Conservation (phyloP, 2,888 invertebrate genomes). For the Heterodera filipjevi region DNA sequence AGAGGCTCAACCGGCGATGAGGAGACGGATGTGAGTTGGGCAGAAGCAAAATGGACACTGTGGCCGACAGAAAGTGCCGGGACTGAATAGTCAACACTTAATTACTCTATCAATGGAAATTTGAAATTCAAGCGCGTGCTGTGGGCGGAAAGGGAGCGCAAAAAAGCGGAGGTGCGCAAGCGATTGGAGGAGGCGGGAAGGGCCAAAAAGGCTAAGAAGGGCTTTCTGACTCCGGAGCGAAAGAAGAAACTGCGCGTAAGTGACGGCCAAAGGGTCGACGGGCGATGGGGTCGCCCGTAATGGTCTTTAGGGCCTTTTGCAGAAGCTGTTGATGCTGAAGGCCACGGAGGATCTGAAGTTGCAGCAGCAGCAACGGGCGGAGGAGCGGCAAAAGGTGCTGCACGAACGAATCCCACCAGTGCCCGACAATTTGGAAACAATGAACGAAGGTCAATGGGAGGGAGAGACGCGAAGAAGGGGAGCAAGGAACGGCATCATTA, state of each 20-base stretch:
- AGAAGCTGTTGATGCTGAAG: slow-evolving; percentile 99
- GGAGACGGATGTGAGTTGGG: neutral
- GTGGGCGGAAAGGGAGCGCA: slow-evolving; percentile 89
- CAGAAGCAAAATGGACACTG: neutral
- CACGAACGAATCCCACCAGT: slow-evolving; percentile 91
- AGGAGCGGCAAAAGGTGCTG: slow-evolving; percentile 92
- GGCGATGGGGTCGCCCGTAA: neutral
- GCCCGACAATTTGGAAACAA: slow-evolving; percentile 76
- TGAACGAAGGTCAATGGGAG: neutral
- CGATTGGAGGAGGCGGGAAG: slow-evolving; percentile 98
- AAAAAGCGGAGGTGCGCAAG: slow-evolving; percentile 97
- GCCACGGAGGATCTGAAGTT: slow-evolving; percentile 99
- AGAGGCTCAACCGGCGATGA: neutral
- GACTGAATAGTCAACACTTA: too few species aligned
- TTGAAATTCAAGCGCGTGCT: slow-evolving; percentile 16
- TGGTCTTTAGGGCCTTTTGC: slow-evolving; percentile 40
- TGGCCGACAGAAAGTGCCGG: neutral
- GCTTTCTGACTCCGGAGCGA: slow-evolving; percentile 98
- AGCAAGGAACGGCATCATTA: neutral
- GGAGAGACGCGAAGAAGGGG: neutral
- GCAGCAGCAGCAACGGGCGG: slow-evolving; percentile 97
- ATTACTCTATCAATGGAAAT: neutral
- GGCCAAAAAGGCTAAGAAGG: slow-evolving; percentile 95
- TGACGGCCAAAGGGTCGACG: slow-evolving; percentile 8
- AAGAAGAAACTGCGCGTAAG: slow-evolving; percentile 99